Evolutionary conservation across 2,888 invertebrate species (phyloP), one percentile per base, ranked within the genome.

Genomic region (Schizaphis graminum): DNA sequence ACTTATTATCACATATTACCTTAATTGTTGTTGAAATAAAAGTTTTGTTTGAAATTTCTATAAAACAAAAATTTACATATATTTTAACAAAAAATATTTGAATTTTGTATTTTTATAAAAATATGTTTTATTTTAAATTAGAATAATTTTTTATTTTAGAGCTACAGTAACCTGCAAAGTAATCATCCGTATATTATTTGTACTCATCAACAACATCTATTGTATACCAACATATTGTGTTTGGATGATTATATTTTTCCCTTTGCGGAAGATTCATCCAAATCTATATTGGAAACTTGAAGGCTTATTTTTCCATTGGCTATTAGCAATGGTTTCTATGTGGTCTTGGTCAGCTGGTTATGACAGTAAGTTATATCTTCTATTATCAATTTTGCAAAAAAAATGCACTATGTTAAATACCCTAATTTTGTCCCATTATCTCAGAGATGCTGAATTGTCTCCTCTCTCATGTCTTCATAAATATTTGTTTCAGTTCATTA

Each of bases 341-440:
- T 99, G 99, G 99, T 97, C 98, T 95, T 98, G 98, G 97, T 97
- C 98, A 95, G 98, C 98, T 95, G 98, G 98, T 96, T 99, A 99
- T 96, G 97, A 98, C 96, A 97, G 98, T 98, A 97, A 97, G 97
- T 97, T 95, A 47, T 91, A 85, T 24, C 94, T 35, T 95, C 3
- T 61, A 47, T 47, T 67, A 1, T 94, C 41, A 56, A 41, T 61
- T 28, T 26, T 49, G n/a, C 77, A 21, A 35, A 77, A 7, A 44
- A 21, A 77, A 4, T 77, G 21, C 35, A 77, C 21, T 16, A 8
- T 21, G 35, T 8, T 41, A 7, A 77, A 77, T 35, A 77, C 77
- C 21, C 21, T 77, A 1, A 77, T 77, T 35, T 77, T 21, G 1
- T 7, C 16, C 21, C 35, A 35, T 35, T 77, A 77, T 35, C 21